A percentile compares a stretch with the other conserved stretches of the same genome.
Conservation (phyloP, 2,797 vertebrate genomes). For the Galagoides demidoff region DNA sequence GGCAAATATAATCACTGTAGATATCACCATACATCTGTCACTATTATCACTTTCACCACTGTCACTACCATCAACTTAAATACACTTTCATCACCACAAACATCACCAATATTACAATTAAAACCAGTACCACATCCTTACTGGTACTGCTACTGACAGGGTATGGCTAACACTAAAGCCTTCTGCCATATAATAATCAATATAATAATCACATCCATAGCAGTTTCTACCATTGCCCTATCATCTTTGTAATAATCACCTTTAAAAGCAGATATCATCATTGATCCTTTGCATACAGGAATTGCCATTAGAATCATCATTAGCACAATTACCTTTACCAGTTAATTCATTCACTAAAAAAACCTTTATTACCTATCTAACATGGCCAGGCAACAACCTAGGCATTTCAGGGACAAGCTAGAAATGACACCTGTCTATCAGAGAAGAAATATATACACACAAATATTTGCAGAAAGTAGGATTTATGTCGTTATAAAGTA, state of each 20-base stretch:
- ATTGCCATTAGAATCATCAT: background rate
- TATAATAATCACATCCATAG: too few relatives aligned
- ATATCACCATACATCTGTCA: too few relatives aligned
- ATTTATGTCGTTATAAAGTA: background rate
- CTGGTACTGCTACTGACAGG: too few relatives aligned
- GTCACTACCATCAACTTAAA: background rate
- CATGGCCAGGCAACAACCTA: background rate
- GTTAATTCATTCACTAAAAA: background rate
- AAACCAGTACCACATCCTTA: background rate
- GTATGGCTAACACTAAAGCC: too few relatives aligned
- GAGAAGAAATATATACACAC: background rate
- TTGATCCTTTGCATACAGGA: background rate
- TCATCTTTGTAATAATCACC: background rate
- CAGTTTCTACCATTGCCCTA: background rate
- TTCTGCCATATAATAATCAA: background rate
- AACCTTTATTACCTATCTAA: background rate
- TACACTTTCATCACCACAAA: background rate
- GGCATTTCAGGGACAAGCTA: background rate
- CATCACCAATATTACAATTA: accelerated
- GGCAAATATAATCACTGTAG: background rate
- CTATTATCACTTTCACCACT: background rate
- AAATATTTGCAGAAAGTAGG: background rate
- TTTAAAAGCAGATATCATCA: background rate
- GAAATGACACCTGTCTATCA: background rate
- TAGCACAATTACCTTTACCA: background rate